These are phyloP conservation scores for Odontothrips loti DNA, from an alignment of 2,888 invertebrate species.

Conservation along the genomic window DNA sequence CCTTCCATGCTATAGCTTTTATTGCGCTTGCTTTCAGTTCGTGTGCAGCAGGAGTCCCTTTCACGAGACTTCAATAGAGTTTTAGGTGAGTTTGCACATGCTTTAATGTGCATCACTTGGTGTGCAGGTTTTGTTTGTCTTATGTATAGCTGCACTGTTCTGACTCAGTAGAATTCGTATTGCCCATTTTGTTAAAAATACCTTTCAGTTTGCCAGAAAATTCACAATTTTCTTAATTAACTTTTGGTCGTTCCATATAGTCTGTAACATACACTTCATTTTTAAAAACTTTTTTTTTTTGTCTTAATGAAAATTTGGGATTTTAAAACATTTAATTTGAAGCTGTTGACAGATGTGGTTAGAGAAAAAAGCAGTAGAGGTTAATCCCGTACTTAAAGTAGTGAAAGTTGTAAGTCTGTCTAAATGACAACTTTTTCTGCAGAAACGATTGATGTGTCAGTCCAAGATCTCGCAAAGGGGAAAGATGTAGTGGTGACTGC, in stretches of 20 bases:
- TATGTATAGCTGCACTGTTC: too few species aligned
- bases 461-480: neutral
- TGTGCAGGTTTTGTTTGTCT: neutral
- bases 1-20: constrained; percentile 18
- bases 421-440: constrained; percentile 6
- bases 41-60: neutral
- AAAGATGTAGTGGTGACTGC: neutral
- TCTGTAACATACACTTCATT: too few species aligned
- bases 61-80: neutral
- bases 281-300: too few species aligned
- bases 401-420: neutral
- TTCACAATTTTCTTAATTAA: too few species aligned
- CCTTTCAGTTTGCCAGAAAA: too few species aligned
- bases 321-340: too few species aligned
- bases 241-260: too few species aligned
- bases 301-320: too few species aligned
- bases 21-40: constrained; percentile 15
- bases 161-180: neutral
- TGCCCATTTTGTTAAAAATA: constrained; percentile 29
- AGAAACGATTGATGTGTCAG: neutral
- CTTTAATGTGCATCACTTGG: neutral
- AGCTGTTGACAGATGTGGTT: too few species aligned
- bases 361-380: too few species aligned
- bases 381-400: too few species aligned
- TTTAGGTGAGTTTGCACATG: neutral